Evolutionary conservation across 2,888 invertebrate genomes (phyloP), one percentile per base, ranked within the genome.

Genomic region (Toxonevra muliebris): DNA sequence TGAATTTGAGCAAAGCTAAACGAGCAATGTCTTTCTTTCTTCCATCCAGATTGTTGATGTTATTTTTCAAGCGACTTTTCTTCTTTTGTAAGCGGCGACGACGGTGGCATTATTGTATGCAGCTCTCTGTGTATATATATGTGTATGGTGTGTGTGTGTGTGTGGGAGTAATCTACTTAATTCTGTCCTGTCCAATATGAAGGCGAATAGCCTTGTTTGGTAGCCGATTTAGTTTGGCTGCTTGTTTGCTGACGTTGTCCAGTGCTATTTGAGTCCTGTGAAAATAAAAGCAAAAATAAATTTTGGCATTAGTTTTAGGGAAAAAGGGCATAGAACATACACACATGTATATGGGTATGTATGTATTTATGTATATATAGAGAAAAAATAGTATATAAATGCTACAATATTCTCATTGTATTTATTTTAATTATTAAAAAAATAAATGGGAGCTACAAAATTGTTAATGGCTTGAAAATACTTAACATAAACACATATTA

Each of bases 131-230:
- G 43, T 63, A 19, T 54, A 17, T 57, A 45, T 69, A 73, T 70
- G 64, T 61, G 57, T 66, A 61, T 69, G 55, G 52, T 65, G 43
- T 50, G 63, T 62, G 45, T 63, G 19, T 52, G 40, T 55, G 13
- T 53, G 12, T 30, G 59, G 13, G n/a, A 30, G 9, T 15, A 8
- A 20, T 57, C 50, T 15, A 55, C 12, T 71, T 83, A 86, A 78
- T 86, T 86, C 75, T 85, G 86, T 73, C 84, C 84, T 74, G 86
- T 80, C 86, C 86, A 86, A 74, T 86, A 86, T 55, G 86, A 85
- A 71, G 85, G 83, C 53, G 86, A 84, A 71, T 86, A 86, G 43
- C 83, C 84, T 74, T 83, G 86, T 74, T 86, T 86, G 69, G 84
- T 80, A 63, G 82, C 84, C 69, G 85, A 82, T 76, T 86, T 86